Evolutionary conservation across 2,888 invertebrate species (phyloP).

Genomic region (Drosophila fulvimacula): DNA sequence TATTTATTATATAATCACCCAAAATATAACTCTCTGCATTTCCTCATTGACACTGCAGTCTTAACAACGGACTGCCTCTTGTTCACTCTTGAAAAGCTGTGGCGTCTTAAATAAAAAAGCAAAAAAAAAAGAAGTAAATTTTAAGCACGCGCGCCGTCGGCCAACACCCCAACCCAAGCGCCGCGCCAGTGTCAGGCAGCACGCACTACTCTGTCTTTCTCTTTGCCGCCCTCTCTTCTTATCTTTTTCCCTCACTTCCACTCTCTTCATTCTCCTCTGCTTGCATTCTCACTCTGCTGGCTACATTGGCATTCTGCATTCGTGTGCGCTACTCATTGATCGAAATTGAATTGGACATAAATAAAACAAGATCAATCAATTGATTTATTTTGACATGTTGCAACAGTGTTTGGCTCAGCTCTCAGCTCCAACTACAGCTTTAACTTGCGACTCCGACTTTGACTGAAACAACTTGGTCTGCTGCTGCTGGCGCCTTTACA

Average conservation of each 20-base stretch:
- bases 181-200: slow-evolving; percentile 63
- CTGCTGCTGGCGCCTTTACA: slow-evolving; percentile 29
- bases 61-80: background rate
- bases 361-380: slow-evolving; percentile 85
- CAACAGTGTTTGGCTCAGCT: slow-evolving; percentile 63
- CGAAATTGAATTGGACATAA: slow-evolving; percentile 85
- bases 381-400: slow-evolving; percentile 85
- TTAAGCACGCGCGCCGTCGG: slow-evolving; percentile 61
- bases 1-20: no score
- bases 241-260: background rate
- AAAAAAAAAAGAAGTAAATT: slow-evolving; percentile 17
- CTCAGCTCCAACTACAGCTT: slow-evolving; percentile 28
- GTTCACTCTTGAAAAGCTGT: background rate
- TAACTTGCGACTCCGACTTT: slow-evolving; percentile 23
- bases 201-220: slow-evolving; percentile 30
- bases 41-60: background rate
- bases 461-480: slow-evolving; percentile 42
- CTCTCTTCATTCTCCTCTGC: background rate
- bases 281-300: slow-evolving; percentile 9
- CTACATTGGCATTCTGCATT: slow-evolving; percentile 66
- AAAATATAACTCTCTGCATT: background rate
- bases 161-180: slow-evolving; percentile 49
- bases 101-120: background rate
- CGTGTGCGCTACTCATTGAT: slow-evolving; percentile 83
- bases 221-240: background rate